Base-by-base conservation (phyloP, 1,140 invertebrate genomes). In the Lepidurus arcticus region DNA sequence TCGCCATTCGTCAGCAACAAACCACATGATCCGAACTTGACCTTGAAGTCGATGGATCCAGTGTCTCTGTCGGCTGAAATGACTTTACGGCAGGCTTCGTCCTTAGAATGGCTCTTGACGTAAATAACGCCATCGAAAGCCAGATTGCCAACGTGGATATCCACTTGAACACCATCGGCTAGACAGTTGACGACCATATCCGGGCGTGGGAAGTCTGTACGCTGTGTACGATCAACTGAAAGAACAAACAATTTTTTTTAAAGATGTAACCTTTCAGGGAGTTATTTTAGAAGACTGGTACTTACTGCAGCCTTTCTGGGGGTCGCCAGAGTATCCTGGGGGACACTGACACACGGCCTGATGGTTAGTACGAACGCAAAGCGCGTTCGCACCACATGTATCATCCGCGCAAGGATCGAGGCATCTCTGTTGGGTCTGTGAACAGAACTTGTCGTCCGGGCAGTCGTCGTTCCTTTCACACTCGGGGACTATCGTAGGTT, bases 81-180 rank as follows among this genome's bases (percentile, higher is more conserved):
- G 0, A 94, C 89, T 73, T 91, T 87, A 81, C 94, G 88, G 85
- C 95, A 97, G 74, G 94, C 88, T 83, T 94, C 93, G 82, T 97
- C 93, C 84, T 96, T 96, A 83, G 94, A 96, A 84, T 96, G 93
- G 10, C 95, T 94, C 87, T 97, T 97, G 0, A 97, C 95, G 82
- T 97, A 97, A 0, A 97, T 86, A 1, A 97, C 91, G 5, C 95
- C 95, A 81, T 96, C 94, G 83, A 96, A 97, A 73, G 92, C 92
- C 81, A 80, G 91, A 86, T 84, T 91, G 88, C 79, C 82, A 10
- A 95, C 90, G 81, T 92, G 90, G 75, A 96, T 91, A 82, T 92
- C 90, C 0, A 97, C 94, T 83, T 94, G 92, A 0, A 97, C 93
- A 43, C 95, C 95, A 85, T 97, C 94, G 16, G 94, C 94, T 45